A percentile compares a stretch with the other conserved stretches of the same genome.
phyloP scores from a whole-genome alignment of 2,888 invertebrate genomes.

The Magallana nippona region DNA sequence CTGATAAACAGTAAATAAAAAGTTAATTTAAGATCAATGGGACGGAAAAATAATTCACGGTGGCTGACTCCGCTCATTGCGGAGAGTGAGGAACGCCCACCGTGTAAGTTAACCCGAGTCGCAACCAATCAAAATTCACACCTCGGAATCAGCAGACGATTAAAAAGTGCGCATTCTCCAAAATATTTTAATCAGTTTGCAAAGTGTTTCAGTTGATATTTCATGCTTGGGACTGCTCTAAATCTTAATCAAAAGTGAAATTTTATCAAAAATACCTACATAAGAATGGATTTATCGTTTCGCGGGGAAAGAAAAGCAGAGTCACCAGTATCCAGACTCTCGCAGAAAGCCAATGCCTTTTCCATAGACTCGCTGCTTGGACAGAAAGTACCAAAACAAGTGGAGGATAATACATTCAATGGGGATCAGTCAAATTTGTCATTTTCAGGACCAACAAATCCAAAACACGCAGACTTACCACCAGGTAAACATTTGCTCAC shows the following conservation, averaged over 20 bases:
- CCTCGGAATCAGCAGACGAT: background rate
- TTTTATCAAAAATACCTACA: background rate
- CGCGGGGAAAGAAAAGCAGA: conserved; percentile 1
- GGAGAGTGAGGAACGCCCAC: background rate
- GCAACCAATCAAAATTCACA: conserved; percentile 12
- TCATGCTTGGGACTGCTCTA: background rate
- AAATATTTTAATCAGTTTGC: conserved; percentile 21
- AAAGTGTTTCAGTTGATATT: conserved; percentile 7
- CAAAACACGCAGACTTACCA: conserved; percentile 51
- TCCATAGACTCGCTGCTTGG: conserved; percentile 96
- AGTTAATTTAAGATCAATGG: too few species aligned
- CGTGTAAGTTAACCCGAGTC: background rate
- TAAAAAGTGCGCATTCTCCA: conserved; percentile 30
- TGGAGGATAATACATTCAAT: background rate
- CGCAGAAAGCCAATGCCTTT: conserved; percentile 93
- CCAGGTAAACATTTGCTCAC: conserved; percentile 42
- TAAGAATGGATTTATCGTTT: conserved; percentile 2
- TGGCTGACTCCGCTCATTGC: background rate
- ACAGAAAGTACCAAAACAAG: conserved; percentile 31
- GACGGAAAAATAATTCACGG: background rate
- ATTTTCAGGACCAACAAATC: conserved; percentile 44
- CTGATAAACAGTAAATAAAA: too few species aligned
- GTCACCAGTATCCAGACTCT: conserved; percentile 50
- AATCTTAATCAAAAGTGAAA: conserved; percentile 6
- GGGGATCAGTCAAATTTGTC: conserved; percentile 26